These are phyloP conservation scores for Aphidius colemani DNA, from an alignment of 2,888 invertebrate species.

Conservation along the genomic window DNA sequence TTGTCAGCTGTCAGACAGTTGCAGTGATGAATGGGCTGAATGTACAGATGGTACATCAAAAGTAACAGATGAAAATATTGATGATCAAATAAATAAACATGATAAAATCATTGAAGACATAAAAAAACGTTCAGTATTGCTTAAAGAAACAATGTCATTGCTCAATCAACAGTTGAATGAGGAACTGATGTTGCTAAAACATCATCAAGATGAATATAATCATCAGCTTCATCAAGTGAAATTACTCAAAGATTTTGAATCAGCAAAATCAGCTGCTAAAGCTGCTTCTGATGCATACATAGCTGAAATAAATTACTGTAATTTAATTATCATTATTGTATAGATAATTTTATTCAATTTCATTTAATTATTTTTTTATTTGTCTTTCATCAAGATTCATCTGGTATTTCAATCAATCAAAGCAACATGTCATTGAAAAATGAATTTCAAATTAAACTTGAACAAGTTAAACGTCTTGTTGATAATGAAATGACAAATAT, in stretches of 20 bases:
- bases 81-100: background rate
- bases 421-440: conserved; percentile 43
- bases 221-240: background rate
- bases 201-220: conserved; percentile 1
- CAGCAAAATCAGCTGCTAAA: background rate
- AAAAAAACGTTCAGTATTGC: background rate
- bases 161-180: background rate
- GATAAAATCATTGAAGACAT: background rate
- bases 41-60: background rate
- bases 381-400: background rate
- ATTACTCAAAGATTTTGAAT: background rate
- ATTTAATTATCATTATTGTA: background rate
- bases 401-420: background rate
- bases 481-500: conserved; percentile 58
- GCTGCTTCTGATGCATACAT: conserved; percentile 8
- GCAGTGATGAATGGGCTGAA: background rate
- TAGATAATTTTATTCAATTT: background rate
- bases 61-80: background rate
- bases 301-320: conserved; percentile 1
- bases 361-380: background rate
- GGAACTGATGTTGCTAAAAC: background rate
- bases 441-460: conserved; percentile 54
- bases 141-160: conserved; percentile 1
- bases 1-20: too few species aligned
- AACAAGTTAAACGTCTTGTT: conserved; percentile 60